Evolutionary conservation across 2,797 vertebrate species (phyloP).

Genomic region (Bradypus variegatus): DNA sequence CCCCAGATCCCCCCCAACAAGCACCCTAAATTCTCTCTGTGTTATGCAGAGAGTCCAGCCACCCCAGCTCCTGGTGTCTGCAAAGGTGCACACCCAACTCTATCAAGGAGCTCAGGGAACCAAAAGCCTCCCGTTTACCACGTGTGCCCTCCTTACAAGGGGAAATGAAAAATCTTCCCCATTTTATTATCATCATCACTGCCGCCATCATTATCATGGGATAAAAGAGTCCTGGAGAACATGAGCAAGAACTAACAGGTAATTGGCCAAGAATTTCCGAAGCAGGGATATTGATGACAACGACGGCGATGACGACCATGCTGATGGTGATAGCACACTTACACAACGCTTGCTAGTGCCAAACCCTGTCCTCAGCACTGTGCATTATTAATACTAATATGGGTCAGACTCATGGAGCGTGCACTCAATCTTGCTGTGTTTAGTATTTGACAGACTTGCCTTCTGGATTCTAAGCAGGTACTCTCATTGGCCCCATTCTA

Average conservation of each 20-base stretch:
- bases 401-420: neutral
- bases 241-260: neutral
- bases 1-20: neutral
- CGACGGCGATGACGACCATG: fast-evolving
- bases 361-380: neutral
- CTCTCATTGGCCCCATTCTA: neutral
- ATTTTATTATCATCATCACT: neutral
- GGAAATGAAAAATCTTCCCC: neutral
- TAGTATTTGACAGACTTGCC: neutral
- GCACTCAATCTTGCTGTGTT: neutral
- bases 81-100: neutral
- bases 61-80: neutral
- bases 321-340: neutral
- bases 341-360: neutral
- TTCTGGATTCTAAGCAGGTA: neutral
- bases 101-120: neutral
- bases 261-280: neutral
- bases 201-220: neutral
- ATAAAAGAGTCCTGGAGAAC: neutral
- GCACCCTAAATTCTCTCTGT: neutral
- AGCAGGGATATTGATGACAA: neutral
- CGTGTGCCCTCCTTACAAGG: neutral
- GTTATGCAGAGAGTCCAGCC: neutral
- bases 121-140: neutral
- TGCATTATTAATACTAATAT: fast-evolving